phyloP scores from a whole-genome alignment of 2,888 invertebrate species.

The Agrotis segetum region DNA sequence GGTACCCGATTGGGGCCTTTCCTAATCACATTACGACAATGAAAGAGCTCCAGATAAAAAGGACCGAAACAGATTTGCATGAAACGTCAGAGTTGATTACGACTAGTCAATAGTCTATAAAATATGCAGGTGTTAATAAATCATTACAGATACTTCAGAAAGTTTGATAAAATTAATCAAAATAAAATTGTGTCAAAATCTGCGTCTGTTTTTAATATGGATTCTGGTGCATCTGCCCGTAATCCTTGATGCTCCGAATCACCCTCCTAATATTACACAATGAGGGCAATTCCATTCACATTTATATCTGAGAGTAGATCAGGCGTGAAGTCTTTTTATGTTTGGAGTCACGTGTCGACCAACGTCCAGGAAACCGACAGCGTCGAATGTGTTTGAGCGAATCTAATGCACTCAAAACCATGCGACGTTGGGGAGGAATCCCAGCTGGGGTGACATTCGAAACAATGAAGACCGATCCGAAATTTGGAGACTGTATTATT shows the following conservation, averaged over 20 bases:
- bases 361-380: constrained; percentile 86
- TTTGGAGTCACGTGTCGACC: constrained; percentile 88
- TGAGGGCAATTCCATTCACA: constrained; percentile 89
- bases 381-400: constrained; percentile 86
- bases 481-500: constrained; percentile 84
- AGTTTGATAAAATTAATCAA: neutral
- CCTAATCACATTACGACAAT: constrained; percentile 89
- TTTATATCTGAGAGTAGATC: constrained; percentile 84
- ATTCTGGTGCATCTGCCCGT: constrained; percentile 65
- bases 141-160: constrained; percentile 63
- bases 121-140: constrained; percentile 77
- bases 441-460: constrained; percentile 71
- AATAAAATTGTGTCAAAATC: constrained; percentile 22
- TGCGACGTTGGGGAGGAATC: constrained; percentile 77
- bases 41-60: constrained; percentile 87
- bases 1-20: constrained; percentile 79
- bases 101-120: constrained; percentile 72
- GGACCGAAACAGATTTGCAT: constrained; percentile 88
- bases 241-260: constrained; percentile 67
- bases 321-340: constrained; percentile 89
- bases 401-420: constrained; percentile 89
- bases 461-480: constrained; percentile 73
- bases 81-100: constrained; percentile 87
- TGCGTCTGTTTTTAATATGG: constrained; percentile 51
- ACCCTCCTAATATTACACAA: constrained; percentile 84